Evolutionary conservation across 1,140 invertebrate genomes (phyloP).

Genomic region (Drosophila paulistorum): DNA sequence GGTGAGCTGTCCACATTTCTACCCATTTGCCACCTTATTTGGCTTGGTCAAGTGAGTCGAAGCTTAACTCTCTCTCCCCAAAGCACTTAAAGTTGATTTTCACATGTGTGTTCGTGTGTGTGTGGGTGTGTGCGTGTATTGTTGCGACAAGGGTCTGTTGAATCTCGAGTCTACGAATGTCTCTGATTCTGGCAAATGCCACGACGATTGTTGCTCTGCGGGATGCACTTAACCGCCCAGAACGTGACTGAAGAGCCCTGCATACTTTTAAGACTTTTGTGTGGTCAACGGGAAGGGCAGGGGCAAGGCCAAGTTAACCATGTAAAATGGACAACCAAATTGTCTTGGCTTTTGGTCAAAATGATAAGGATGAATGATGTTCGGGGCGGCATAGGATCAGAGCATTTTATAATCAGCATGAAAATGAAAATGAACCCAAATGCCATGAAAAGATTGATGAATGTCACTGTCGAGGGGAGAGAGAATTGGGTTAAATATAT

Average conservation of each 20-base stretch:
- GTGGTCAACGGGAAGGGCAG: not conserved
- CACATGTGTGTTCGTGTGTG: not conserved
- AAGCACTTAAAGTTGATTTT: slow-evolving; percentile 68
- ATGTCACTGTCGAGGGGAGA: slow-evolving; percentile 12
- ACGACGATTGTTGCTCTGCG: slow-evolving; percentile 32
- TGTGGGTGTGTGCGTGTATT: slow-evolving; percentile 7
- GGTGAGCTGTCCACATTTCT: slow-evolving; percentile 60
- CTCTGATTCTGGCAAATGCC: slow-evolving; percentile 19
- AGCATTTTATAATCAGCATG: slow-evolving; percentile 29
- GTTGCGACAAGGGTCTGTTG: slow-evolving; percentile 37
- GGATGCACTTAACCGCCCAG: slow-evolving; percentile 65
- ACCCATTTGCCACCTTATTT: not conserved
- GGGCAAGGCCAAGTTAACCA: slow-evolving; percentile 7
- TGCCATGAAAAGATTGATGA: slow-evolving; percentile 58
- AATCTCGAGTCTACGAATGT: slow-evolving; percentile 13
- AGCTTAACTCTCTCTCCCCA: slow-evolving; percentile 32
- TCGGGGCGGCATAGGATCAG: slow-evolving; percentile 2
- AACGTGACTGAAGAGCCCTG: slow-evolving; percentile 65
- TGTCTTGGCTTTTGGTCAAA: slow-evolving; percentile 46
- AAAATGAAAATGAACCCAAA: slow-evolving; percentile 29
- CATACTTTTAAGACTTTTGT: slow-evolving; percentile 14
- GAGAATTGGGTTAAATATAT: too few relatives aligned
- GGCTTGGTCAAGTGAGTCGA: slow-evolving; percentile 36
- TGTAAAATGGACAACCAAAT: slow-evolving; percentile 54
- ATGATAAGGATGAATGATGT: slow-evolving; percentile 70